These are phyloP conservation scores for Strix uralensis DNA, from an alignment of 2,113 vertebrate genomes.

Conservation along the genomic window DNA sequence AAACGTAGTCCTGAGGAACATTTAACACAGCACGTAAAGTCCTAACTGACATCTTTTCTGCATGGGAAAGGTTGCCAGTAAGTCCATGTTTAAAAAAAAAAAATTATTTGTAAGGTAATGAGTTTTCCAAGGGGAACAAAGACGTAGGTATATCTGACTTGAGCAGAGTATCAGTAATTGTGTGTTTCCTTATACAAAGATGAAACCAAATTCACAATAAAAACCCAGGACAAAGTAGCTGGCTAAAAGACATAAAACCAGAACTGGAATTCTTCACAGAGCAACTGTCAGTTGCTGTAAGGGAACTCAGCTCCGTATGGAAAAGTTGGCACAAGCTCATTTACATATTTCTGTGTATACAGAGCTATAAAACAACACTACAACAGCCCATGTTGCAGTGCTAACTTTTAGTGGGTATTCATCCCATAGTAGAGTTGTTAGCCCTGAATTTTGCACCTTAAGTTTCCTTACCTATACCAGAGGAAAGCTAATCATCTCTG, in stretches of 20 bases:
- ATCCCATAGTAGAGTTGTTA: background rate
- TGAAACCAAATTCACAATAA: background rate
- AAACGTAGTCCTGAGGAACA: background rate
- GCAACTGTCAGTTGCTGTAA: background rate
- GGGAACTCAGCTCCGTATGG: background rate
- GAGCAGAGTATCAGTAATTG: background rate
- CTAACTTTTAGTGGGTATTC: background rate
- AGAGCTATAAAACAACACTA: background rate
- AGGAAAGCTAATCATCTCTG: constrained; percentile 29
- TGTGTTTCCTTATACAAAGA: background rate
- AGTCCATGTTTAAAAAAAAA: background rate
- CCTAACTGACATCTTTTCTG: background rate
- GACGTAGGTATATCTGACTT: background rate
- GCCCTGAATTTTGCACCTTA: background rate
- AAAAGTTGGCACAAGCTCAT: background rate
- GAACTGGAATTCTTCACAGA: background rate
- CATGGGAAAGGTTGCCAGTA: background rate
- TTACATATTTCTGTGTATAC: background rate
- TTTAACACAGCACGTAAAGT: fast-evolving
- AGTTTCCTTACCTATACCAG: background rate
- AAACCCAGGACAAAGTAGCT: background rate
- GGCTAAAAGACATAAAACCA: background rate
- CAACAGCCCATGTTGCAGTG: fast-evolving
- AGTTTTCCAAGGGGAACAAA: background rate
- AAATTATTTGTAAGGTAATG: background rate